Evolutionary conservation across 2,797 vertebrate genomes (phyloP), one percentile per base, ranked within the genome.

Genomic region (Thunnus albacares): DNA sequence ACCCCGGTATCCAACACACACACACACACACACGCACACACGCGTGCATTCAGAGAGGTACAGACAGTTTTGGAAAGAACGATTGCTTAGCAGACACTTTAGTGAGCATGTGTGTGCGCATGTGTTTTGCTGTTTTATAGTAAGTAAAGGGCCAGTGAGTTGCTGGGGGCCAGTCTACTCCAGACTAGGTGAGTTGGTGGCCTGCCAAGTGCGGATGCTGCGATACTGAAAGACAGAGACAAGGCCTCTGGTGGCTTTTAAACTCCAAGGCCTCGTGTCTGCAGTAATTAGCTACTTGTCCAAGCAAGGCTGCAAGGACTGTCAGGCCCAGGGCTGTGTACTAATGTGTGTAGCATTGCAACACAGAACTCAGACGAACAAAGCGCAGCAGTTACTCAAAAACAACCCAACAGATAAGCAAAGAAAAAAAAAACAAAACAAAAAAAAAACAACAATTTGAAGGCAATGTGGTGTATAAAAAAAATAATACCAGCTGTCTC

Each of bases 211-310:
- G 86, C 71, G 64, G 75, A 75, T 79, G 86, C 79, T 56, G 83
- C 24, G 17, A 81, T 70, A 69, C 51, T 78, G 76, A 81, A 85
- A 87, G 80, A 88, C 84, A 69, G 72, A 85, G 69, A 83, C 80
- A 47, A 87, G 75, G 83, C 84, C 90, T 80, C 84, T 70, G 73
- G 84, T 87, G 89, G 87, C 86, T 90, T 90, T 89, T 91, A 90
- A 87, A 90, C 86, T 90, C 80, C 72, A 53, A 88, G 85, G 85
- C 81, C 69, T 86, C 4, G 5, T 84, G 91, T 92, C 90, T 83
- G 84, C 91, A 78, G 87, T 88, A 93, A 93, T 93, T 93, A 93
- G 87, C 87, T 89, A 81, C 82, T 90, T 89, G 87, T 92, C 89
- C 85, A 62, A 89, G 81, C 84, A 77, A 80, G 79, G 82, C 88